Percentiles rank a stretch among this genome's conserved stretches.
Conservation (phyloP, 2,888 invertebrate genomes). For the Blera fallax region DNA sequence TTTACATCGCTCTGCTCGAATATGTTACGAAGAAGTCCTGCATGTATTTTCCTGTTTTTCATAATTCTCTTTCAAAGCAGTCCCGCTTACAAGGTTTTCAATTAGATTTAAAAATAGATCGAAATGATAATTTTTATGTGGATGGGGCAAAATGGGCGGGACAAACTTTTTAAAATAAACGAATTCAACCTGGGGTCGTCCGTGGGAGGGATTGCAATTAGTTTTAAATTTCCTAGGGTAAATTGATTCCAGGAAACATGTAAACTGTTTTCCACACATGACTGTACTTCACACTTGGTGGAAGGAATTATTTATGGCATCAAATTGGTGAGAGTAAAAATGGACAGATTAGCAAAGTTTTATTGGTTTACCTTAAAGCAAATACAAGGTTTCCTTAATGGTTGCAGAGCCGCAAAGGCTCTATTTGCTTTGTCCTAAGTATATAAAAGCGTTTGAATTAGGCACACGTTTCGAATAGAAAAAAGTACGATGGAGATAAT, state of each 20-base stretch:
- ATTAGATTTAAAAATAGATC: slow-evolving; percentile 1
- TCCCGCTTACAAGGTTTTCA: background rate
- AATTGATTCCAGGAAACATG: background rate
- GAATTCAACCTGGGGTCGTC: background rate
- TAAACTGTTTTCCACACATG: background rate
- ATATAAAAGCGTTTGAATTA: background rate
- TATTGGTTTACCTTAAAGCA: background rate
- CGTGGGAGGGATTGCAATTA: background rate
- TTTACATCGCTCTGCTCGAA: background rate
- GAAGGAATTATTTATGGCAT: background rate
- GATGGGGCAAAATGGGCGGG: background rate
- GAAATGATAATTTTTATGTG: background rate
- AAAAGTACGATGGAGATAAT: no score
- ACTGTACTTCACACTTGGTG: background rate
- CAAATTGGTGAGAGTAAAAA: background rate
- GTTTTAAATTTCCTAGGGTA: background rate
- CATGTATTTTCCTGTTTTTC: background rate
- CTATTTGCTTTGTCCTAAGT: background rate
- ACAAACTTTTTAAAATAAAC: background rate
- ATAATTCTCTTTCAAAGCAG: background rate
- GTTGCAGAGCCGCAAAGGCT: background rate
- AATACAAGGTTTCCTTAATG: background rate
- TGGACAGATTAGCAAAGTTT: background rate
- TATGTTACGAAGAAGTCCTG: background rate
- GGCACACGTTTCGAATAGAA: background rate